Percentiles rank a stretch among this genome's conserved stretches.
phyloP scores from a whole-genome alignment of 2,888 invertebrate genomes.

The Acronicta psi region DNA sequence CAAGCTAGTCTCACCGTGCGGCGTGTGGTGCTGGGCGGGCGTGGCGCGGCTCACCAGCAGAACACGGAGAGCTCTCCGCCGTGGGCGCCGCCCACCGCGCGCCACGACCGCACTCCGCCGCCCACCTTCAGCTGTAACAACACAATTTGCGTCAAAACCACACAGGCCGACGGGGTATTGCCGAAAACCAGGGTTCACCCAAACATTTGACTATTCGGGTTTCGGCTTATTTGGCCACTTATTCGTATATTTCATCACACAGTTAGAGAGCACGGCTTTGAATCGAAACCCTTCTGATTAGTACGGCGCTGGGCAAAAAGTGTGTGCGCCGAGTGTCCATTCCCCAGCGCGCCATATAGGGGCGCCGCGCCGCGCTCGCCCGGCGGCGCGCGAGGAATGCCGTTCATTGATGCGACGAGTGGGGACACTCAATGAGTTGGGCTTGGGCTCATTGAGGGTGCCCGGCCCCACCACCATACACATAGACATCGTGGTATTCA shows the following conservation, averaged over 20 bases:
- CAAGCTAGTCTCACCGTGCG: background rate
- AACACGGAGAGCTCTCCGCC: constrained; percentile 93
- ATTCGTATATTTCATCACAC: no score
- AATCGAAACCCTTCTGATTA: constrained; percentile 38
- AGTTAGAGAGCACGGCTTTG: constrained; percentile 31
- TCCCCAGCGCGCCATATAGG: constrained; percentile 63
- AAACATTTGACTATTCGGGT: no score
- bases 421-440: constrained; percentile 62
- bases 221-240: no score
- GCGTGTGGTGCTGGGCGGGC: background rate
- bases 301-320: constrained; percentile 48
- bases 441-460: constrained; percentile 43
- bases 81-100: constrained; percentile 90
- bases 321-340: constrained; percentile 56
- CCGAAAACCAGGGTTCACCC: no score
- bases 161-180: background rate
- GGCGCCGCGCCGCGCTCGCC: constrained; percentile 40
- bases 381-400: constrained; percentile 67
- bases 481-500: background rate
- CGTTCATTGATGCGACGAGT: constrained; percentile 63
- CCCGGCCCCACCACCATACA: constrained; percentile 18
- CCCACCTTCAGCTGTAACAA: constrained; percentile 92
- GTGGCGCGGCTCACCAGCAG: constrained; percentile 91
- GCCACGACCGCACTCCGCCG: constrained; percentile 92
- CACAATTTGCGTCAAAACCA: background rate